Evolutionary conservation across 2,113 vertebrate genomes (phyloP), one percentile per base, ranked within the genome.

Genomic region (Galemys pyrenaicus): DNA sequence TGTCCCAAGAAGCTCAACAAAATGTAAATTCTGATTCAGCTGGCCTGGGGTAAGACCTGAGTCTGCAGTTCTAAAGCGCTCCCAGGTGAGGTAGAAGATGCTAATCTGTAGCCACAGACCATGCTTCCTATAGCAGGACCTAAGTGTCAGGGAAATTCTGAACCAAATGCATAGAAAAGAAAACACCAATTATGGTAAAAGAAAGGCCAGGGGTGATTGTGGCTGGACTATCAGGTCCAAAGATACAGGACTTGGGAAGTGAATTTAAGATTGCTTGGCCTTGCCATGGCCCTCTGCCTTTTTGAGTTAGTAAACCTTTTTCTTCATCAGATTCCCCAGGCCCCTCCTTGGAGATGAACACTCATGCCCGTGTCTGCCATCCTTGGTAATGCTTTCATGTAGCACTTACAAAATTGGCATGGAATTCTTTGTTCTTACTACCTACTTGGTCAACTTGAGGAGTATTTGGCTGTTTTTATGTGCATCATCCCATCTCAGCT

Each of bases 111-210:
- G 86, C 26, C 7, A 3, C 6, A 71, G 80, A 32, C 11, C 35
- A 67, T 19, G 9, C 5, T 32, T 58, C 20, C 3, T 0, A 0
- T 9, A 13, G 26, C 16, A 56, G n/a, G 19, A 13, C 28, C 68
- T 10, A 16, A 11, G 16, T 30, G 13, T 26, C 49, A 35, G 37
- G 84, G n/a, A 44, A 49, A 11, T 75, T 51, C 39, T 30, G 17
- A 2, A 7, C 32, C 54, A 39, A 6, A 28, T 10, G 15, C 26
- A 37, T 54, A 49, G 54, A 67, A 37, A 58, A 32, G 17, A 28
- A 5, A 16, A 20, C 0, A 9, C 4, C 22, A 13, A 4, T 1
- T 80, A 3, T n/a, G 26, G 3, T 0, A 0, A 32, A 12, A 28
- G 3, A 64, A 60, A n/a, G 71, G 24, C 35, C 35, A 54, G 81